Percentiles rank a stretch among this genome's conserved stretches.
Conservation (phyloP, 2,113 vertebrate genomes). For the Eptatretus burgeri region DNA sequence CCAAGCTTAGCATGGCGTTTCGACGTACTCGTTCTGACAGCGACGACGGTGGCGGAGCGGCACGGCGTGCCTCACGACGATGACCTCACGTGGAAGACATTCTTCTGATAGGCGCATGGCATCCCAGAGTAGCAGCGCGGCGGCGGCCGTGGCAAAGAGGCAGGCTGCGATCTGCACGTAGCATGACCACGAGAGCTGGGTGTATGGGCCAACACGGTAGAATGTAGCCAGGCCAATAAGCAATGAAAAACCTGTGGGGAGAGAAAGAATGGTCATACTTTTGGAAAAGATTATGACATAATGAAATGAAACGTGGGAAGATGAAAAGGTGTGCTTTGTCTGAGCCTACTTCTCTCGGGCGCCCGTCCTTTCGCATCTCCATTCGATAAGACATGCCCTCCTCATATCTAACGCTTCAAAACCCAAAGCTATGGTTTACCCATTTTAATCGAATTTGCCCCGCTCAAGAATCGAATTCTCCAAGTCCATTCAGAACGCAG, state of each 20-base stretch:
- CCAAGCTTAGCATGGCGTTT: conserved; percentile 52
- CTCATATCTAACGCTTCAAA: too few relatives aligned
- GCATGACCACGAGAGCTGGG: conserved; percentile 76
- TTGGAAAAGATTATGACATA: too few relatives aligned
- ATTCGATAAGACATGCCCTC: too few relatives aligned
- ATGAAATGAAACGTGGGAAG: too few relatives aligned
- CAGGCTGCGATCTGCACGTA: conserved; percentile 73
- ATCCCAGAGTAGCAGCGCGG: conserved; percentile 87
- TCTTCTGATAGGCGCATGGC: conserved; percentile 80
- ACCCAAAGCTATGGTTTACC: too few relatives aligned
- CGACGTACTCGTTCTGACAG: conserved; percentile 71
- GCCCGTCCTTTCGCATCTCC: too few relatives aligned
- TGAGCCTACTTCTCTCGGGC: too few relatives aligned
- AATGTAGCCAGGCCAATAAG: conserved; percentile 86
- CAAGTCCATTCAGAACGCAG: too few relatives aligned
- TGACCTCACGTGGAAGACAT: conserved; percentile 56
- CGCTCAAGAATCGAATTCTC: too few relatives aligned
- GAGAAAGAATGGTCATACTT: neutral
- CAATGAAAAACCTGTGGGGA: conserved; percentile 48
- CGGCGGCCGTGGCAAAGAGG: conserved; percentile 53
- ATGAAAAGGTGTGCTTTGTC: too few relatives aligned
- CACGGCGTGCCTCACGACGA: conserved; percentile 42
- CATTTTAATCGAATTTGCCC: too few relatives aligned
- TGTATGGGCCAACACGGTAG: conserved; percentile 68
- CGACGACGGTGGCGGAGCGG: conserved; percentile 36